These are phyloP conservation scores for Thaumatotibia leucotreta DNA, from an alignment of 1,140 invertebrate genomes.

Conservation along the genomic window DNA sequence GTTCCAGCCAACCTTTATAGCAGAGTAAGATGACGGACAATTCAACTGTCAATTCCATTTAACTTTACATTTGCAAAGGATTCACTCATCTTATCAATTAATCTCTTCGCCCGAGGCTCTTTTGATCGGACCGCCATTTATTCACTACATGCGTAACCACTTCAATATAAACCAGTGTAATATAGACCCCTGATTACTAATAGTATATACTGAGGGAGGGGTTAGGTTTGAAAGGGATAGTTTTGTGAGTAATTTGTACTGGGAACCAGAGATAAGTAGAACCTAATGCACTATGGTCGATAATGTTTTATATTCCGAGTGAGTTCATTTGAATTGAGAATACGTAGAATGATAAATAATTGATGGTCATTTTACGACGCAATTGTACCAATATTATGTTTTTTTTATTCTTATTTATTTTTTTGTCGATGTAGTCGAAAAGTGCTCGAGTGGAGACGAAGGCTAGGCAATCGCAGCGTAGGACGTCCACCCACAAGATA, in stretches of 20 bases:
- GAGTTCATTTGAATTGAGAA: neutral
- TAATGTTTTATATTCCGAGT: neutral
- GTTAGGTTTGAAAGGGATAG: too few relatives aligned
- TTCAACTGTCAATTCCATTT: neutral
- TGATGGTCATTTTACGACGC: neutral
- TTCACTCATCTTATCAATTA: neutral
- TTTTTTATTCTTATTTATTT: too few relatives aligned
- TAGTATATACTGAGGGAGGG: too few relatives aligned
- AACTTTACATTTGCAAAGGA: neutral
- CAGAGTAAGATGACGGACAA: too few relatives aligned
- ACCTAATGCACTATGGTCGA: neutral
- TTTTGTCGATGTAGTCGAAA: too few relatives aligned
- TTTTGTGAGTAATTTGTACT: neutral
- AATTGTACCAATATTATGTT: too few relatives aligned
- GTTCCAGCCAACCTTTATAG: too few relatives aligned
- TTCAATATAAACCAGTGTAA: neutral
- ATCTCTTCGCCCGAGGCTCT: neutral
- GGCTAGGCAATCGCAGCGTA: too few relatives aligned
- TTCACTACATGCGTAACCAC: neutral
- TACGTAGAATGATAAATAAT: neutral
- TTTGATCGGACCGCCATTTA: neutral
- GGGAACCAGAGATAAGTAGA: neutral
- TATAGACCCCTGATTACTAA: neutral
- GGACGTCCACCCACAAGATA: too few relatives aligned
- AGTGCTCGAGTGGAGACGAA: too few relatives aligned